These are phyloP conservation scores for Cacoxenus indagator DNA, from an alignment of 2,888 invertebrate genomes.

Conservation along the genomic window DNA sequence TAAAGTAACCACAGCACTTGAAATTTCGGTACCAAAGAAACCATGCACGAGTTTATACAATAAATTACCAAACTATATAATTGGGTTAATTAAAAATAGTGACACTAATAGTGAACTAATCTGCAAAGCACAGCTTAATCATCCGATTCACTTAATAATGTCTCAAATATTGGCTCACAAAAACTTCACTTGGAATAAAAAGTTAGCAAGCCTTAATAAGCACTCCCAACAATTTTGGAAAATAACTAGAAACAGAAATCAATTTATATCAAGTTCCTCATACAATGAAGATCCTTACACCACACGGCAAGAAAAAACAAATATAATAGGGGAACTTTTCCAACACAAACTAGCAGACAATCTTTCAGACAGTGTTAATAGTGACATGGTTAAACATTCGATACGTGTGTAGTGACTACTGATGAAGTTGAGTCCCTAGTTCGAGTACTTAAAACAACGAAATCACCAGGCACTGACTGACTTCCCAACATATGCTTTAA, in stretches of 20 bases:
- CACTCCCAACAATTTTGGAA: not conserved
- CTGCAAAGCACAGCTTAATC: not conserved
- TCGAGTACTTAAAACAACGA: too few relatives aligned
- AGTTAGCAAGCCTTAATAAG: not conserved
- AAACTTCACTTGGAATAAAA: too few relatives aligned
- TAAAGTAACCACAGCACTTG: not conserved
- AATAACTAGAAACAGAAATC: not conserved
- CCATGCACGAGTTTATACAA: not conserved
- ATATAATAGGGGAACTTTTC: not conserved
- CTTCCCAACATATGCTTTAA: not conserved
- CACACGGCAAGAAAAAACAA: too few relatives aligned
- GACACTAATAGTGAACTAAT: not conserved
- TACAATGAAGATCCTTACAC: too few relatives aligned
- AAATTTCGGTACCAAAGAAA: not conserved
- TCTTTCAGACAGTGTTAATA: not conserved
- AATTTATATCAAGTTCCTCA: too few relatives aligned
- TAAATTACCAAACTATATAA: not conserved
- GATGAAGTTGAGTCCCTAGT: too few relatives aligned
- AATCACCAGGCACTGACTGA: not conserved
- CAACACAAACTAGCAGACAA: not conserved
- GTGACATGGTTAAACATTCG: too few relatives aligned
- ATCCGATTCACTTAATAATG: not conserved
- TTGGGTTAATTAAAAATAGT: not conserved
- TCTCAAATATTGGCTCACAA: not conserved
- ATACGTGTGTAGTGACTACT: too few relatives aligned